A percentile compares a stretch with the other conserved stretches of the same genome.
Evolutionary conservation across 2,797 vertebrate species (phyloP).

Genomic region (Pipistrellus nathusii): DNA sequence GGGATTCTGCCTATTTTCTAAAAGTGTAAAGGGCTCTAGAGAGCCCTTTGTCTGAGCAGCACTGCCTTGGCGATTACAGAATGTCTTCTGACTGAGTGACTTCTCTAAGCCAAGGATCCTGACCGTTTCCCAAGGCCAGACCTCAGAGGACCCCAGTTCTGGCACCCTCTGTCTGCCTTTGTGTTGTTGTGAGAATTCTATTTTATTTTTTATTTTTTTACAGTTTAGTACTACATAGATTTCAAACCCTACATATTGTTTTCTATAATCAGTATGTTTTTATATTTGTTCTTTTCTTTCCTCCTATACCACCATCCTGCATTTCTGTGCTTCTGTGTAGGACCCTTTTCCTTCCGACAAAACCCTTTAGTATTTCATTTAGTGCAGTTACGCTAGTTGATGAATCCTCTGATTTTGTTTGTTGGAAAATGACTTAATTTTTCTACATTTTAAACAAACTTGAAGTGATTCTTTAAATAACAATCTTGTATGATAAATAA

Average conservation of each 20-base stretch:
- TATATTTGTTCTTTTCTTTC: neutral
- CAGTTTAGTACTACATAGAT: neutral
- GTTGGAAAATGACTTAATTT: slow-evolving; percentile 7
- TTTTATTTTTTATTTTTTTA: neutral
- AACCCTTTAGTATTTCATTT: neutral
- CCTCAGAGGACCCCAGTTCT: neutral
- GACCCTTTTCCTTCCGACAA: neutral
- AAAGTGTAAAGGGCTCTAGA: neutral
- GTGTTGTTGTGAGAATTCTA: neutral
- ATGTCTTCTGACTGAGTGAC: neutral
- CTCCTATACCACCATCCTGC: neutral
- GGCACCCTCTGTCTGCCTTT: neutral
- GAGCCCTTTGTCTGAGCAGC: neutral
- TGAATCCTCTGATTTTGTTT: neutral
- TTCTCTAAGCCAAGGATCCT: neutral
- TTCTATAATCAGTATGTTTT: neutral
- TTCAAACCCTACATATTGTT: neutral
- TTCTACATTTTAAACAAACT: neutral
- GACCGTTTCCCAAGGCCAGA: neutral
- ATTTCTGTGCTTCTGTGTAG: neutral
- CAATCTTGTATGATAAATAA: neutral
- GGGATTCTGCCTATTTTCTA: neutral
- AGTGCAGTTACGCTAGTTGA: neutral
- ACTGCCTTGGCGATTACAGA: neutral
- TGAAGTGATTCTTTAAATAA: slow-evolving; percentile 2